Percentiles rank a stretch among this genome's conserved stretches.
These are phyloP conservation scores for Amblyopsis rosae DNA, from an alignment of 2,113 vertebrate species.

Conservation along the genomic window DNA sequence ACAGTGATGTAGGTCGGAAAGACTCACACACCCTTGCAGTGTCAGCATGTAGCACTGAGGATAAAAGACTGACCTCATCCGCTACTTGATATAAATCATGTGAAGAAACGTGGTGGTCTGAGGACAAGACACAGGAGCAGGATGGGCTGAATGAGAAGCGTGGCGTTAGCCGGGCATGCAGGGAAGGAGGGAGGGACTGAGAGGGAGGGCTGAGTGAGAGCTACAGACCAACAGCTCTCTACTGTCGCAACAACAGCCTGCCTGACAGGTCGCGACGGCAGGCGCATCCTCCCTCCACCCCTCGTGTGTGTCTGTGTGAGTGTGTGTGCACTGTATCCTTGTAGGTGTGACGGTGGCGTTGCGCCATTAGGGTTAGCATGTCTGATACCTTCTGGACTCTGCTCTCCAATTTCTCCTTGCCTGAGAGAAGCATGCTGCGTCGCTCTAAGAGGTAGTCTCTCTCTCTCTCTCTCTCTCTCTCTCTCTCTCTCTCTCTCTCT, in stretches of 20 bases:
- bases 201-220: slow-evolving; percentile 17
- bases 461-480: slow-evolving; percentile 1
- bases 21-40: no score
- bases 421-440: slow-evolving; percentile 87
- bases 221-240: slow-evolving; percentile 1
- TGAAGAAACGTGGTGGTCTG: background rate
- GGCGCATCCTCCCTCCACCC: slow-evolving; percentile 2
- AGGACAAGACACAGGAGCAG: background rate
- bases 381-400: slow-evolving; percentile 91
- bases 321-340: background rate
- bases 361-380: slow-evolving; percentile 75
- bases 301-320: background rate
- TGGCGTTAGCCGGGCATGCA: background rate
- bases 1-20: no score
- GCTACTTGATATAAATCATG: background rate
- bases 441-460: slow-evolving; percentile 83
- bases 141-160: background rate
- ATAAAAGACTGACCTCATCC: no score
- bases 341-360: slow-evolving; percentile 71
- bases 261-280: slow-evolving; percentile 51
- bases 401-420: slow-evolving; percentile 89
- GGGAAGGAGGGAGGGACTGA: background rate
- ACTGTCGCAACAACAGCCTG: slow-evolving; percentile 16
- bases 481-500: slow-evolving; percentile 1
- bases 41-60: no score